Evolutionary conservation across 2,113 vertebrate species (phyloP), one percentile per base, ranked within the genome.

Genomic region (Etheostoma cragini): DNA sequence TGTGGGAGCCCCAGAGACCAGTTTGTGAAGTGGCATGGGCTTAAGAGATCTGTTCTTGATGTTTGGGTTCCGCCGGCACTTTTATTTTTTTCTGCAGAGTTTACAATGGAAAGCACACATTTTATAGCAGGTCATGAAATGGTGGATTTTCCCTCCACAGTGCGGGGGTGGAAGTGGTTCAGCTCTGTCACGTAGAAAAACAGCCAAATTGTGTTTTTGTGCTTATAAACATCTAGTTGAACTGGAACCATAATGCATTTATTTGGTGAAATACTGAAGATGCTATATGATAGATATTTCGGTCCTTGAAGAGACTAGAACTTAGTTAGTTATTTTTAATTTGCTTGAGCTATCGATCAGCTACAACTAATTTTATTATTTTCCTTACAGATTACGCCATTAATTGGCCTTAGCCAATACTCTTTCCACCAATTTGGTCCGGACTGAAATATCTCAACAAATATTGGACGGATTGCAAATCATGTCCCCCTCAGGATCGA

Each of bases 31-130:
- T 58, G 72, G 46, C 63, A 38, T 35, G 16, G 16, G 45, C 21
- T 76, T 69, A 46, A 73, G 30, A 54, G 62, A 83, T 49, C 56
- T 33, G 26, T 24, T 61, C 71, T 70, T 65, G 75, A 76, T 52
- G 74, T 79, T 71, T 79, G 65, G 53, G 30, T 81, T 79, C 52
- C 57, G 45, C 62, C n/a, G n/a, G 52, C 70, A 49, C 35, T 49
- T 22, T 45, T 33, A 52, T 22, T 35, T 61, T 52, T 60, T 42
- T 49, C 33, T 35, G 19, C 24, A 46, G 24, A 45, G n/a, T 73
- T 83, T 56, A 70, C 22, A 73, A 58, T 56, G 24, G 74, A 71
- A 63, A 52, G n/a, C 42, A 46, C 57, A 53, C 33, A 17, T 69
- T 76, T 81, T 16, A 79, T 17, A 56, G 58, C 54, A 19, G 35